These are phyloP conservation scores for Flexamia atlantica DNA, from an alignment of 2,888 invertebrate species.

Conservation along the genomic window DNA sequence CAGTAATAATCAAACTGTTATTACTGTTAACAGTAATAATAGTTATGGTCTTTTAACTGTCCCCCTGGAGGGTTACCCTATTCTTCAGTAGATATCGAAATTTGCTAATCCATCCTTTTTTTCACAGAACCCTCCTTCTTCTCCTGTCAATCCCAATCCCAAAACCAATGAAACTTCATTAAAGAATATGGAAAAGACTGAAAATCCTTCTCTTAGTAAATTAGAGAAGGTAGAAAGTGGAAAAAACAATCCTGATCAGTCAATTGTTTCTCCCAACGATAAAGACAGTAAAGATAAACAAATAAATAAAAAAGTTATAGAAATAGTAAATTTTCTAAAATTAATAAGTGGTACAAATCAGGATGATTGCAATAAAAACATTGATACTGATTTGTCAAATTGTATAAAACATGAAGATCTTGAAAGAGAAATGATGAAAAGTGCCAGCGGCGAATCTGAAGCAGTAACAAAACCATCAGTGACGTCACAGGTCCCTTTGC, in stretches of 20 bases:
- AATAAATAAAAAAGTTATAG: slow-evolving; percentile 17
- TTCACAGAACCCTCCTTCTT: slow-evolving; percentile 47
- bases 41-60: too few species aligned
- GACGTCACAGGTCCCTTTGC: background rate
- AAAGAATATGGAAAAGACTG: background rate
- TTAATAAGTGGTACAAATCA: background rate
- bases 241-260: background rate
- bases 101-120: background rate
- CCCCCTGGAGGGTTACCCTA: too few species aligned
- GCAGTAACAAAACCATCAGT: background rate
- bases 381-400: background rate
- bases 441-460: background rate
- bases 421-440: slow-evolving; percentile 37
- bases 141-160: slow-evolving; percentile 49
- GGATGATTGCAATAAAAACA: background rate
- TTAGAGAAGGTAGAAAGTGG: background rate
- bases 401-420: slow-evolving; percentile 36
- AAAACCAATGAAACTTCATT: slow-evolving; percentile 23
- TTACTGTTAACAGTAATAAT: too few species aligned
- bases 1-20: too few species aligned
- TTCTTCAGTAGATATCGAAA: too few species aligned
- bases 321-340: slow-evolving; percentile 20
- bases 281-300: slow-evolving; percentile 31
- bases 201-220: background rate
- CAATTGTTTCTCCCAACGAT: too few species aligned